Evolutionary conservation across 2,797 vertebrate genomes (phyloP), one percentile per base, ranked within the genome.

Genomic region (Aratinga solstitialis): DNA sequence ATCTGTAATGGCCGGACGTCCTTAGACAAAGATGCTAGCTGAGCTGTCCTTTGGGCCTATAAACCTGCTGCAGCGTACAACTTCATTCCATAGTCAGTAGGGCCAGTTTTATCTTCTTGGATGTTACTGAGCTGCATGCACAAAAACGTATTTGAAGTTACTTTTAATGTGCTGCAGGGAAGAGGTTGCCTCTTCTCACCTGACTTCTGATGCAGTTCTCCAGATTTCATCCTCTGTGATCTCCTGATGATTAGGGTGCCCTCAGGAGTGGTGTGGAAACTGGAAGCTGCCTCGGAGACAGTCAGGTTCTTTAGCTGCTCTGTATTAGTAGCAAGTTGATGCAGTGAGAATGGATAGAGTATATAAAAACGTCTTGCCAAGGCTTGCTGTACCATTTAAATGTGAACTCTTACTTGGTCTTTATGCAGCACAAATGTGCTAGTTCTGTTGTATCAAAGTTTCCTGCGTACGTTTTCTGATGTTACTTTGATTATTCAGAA

Each of bases 401-500:
- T 66, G 20, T 56, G 30, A 47, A 11, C 6, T 27, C 34, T 50
- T n/a, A 10, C 10, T 18, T 56, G 11, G 2, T 38, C 22, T 48
- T 58, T 47, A 12, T 65, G 66, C 34, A 75, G 24, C 26, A 59
- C 50, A 74, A 59, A 32, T 63, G 6, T 20, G 14, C 30, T 56
- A 10, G 14, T 50, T 88, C 40, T 42, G 19, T 61, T 77, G 61
- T 34, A 34, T 82, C 18, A 13, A 56, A 66, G 43, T 34, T 68
- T 53, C 36, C 21, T 75, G 32, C n/a, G 11, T 0, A 0, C 1
- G 0, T 63, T 77, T 73, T 75, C 36, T 75, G 47, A 12, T 89
- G 54, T 7, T 78, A 26, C 3, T 74, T 87, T 47, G 18, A 32
- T 29, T 0, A 0, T 38, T 78, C 69, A 24, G 43, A 56, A 62